Evolutionary conservation across 2,888 invertebrate genomes (phyloP).

Genomic region (Nymphalis urticae): DNA sequence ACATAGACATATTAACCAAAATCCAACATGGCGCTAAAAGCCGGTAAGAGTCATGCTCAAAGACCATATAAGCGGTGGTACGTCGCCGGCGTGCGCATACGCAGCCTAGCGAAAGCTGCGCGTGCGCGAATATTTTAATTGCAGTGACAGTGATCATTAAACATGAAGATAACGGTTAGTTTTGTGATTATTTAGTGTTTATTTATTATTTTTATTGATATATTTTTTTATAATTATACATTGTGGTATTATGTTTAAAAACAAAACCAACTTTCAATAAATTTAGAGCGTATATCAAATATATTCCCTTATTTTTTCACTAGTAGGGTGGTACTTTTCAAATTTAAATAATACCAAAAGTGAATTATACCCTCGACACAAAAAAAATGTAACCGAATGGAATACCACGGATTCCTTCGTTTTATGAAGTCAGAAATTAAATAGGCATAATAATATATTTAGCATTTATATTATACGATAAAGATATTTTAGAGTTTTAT

Average conservation of each 20-base stretch:
- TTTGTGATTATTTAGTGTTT: constrained; percentile 21
- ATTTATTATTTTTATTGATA: background rate
- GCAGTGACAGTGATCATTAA: constrained; percentile 36
- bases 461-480: too few species aligned
- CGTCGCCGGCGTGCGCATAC: constrained; percentile 34
- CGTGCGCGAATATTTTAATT: background rate
- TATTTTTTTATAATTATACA: background rate
- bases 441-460: too few species aligned
- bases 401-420: too few species aligned
- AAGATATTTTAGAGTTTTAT: too few species aligned
- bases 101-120: constrained; percentile 6
- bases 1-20: background rate
- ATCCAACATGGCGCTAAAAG: constrained; percentile 14
- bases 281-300: too few species aligned
- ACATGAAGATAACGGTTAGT: constrained; percentile 50
- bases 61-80: constrained; percentile 37
- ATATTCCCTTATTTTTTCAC: too few species aligned
- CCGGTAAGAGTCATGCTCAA: constrained; percentile 5
- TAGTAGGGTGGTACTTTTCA: too few species aligned
- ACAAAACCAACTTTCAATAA: background rate
- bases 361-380: too few species aligned
- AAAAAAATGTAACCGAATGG: too few species aligned
- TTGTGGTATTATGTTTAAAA: constrained; percentile 5
- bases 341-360: too few species aligned
- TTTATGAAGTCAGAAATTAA: too few species aligned